Conservation (phyloP, 1,140 invertebrate species). For the Papilio glaucus region DNA sequence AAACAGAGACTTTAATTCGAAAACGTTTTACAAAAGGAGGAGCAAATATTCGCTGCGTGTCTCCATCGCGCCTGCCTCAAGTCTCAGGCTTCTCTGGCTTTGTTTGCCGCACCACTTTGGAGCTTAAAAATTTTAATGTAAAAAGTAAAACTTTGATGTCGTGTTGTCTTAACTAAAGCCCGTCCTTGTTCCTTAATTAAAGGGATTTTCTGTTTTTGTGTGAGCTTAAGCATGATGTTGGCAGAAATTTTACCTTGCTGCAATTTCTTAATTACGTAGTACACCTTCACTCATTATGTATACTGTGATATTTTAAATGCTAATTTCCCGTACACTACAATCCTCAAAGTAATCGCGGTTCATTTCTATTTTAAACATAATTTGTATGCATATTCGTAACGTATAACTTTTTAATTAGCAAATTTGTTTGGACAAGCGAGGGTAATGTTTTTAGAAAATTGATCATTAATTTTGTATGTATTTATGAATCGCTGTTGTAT, state of each 20-base stretch:
- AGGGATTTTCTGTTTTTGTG: conserved; percentile 34
- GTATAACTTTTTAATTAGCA: conserved; percentile 1
- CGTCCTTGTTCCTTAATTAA: conserved; percentile 37
- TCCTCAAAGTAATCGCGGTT: not conserved
- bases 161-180: conserved; percentile 37
- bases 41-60: conserved; percentile 32
- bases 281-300: conserved; percentile 2
- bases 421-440: conserved; percentile 6
- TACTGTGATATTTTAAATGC: conserved; percentile 2
- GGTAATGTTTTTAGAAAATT: conserved; percentile 15
- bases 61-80: not conserved
- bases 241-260: conserved; percentile 34
- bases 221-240: conserved; percentile 53
- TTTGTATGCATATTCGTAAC: conserved; percentile 6
- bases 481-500: too few relatives aligned
- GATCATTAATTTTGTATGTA: conserved; percentile 6
- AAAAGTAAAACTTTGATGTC: conserved; percentile 35
- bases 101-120: conserved; percentile 27
- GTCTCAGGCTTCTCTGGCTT: conserved; percentile 21
- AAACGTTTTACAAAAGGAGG: conserved; percentile 26
- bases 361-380: conserved; percentile 6
- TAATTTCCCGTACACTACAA: not conserved
- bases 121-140: conserved; percentile 32
- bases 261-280: conserved; percentile 25
- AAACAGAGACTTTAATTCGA: conserved; percentile 30